A percentile compares a stretch with the other conserved stretches of the same genome.
Evolutionary conservation across 2,113 vertebrate genomes (phyloP).

Genomic region (Mormoops blainvillei): DNA sequence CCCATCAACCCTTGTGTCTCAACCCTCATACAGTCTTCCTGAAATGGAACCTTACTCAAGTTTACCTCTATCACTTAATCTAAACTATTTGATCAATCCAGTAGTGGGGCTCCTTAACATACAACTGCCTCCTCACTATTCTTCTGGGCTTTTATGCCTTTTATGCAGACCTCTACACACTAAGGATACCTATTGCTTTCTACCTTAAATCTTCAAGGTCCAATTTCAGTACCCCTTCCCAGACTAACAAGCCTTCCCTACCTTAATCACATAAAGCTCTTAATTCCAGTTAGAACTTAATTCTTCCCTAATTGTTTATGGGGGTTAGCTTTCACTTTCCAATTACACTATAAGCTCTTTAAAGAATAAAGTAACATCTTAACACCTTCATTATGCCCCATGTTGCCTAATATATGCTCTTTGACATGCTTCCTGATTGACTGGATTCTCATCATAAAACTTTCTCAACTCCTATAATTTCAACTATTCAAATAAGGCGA

Average conservation of each 20-base stretch:
- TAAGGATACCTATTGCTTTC: neutral
- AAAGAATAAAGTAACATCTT: neutral
- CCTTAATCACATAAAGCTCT: neutral
- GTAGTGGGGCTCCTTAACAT: neutral
- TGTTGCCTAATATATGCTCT: neutral
- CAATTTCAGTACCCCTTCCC: neutral
- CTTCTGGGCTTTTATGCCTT: neutral
- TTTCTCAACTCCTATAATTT: neutral
- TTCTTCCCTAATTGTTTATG: neutral
- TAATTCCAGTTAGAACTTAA: conserved; percentile 31
- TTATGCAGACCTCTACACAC: neutral
- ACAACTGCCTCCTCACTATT: neutral
- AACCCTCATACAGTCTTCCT: neutral
- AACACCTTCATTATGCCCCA: neutral
- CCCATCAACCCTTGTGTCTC: neutral
- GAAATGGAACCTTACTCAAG: neutral
- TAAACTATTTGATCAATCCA: neutral
- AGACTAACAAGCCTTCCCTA: neutral
- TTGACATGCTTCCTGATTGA: neutral
- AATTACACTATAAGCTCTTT: neutral
- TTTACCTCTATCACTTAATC: neutral
- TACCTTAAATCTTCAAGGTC: neutral
- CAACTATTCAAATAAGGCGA: neutral
- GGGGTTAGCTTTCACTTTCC: neutral
- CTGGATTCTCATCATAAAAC: neutral